Base-by-base conservation (phyloP, 1,140 invertebrate species). In the Cherax destructor region DNA sequence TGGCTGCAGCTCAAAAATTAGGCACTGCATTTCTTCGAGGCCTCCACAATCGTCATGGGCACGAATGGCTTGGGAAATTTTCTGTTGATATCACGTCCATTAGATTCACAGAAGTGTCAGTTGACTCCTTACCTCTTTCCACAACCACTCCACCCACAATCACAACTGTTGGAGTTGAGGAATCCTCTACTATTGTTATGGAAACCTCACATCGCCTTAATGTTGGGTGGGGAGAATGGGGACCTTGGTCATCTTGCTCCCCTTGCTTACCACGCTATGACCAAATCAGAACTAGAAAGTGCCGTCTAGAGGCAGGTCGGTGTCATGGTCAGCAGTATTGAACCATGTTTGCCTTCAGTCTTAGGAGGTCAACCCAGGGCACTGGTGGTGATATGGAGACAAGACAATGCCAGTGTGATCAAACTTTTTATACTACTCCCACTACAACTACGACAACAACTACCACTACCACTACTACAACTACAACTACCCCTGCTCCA, bases 21-120 rank as follows among this genome's bases (percentile, higher is more conserved):
- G 94, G 94, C 5, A 89, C 94, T n/a, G 94, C 93, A 13, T 95
- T 95, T 86, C 91, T 95, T 4, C 92, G 93, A 74, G 94, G 94
- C 9, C 93, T 95, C 16, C 91, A 93, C 52, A 94, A 94, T 59
- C 93, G 93, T 13, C 94, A 94, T 72, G 93, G 93, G 1, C 94
- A 94, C 41, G 93, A 94, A 18, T 94, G 94, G 93, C 92, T 94
- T 7, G 94, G 94, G 30, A 92, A 93, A 52, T 94, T 93, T 89
- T 92, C 93, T 47, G 92, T 95, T 49, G 94, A 95, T 93, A 93
- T 95, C 24, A 94, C 94, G 77, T 94, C 94, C 11, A 94, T 95
- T 79, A 93, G 93, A 59, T 94, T 95, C 90, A 85, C 92, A 49
- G 93, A 93, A 86, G 92, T 91, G 52, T 69, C 83, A 9, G 86